Percentiles rank a stretch among this genome's conserved stretches.
Evolutionary conservation across 1,140 invertebrate genomes (phyloP).

Genomic region (Nasonia giraulti): DNA sequence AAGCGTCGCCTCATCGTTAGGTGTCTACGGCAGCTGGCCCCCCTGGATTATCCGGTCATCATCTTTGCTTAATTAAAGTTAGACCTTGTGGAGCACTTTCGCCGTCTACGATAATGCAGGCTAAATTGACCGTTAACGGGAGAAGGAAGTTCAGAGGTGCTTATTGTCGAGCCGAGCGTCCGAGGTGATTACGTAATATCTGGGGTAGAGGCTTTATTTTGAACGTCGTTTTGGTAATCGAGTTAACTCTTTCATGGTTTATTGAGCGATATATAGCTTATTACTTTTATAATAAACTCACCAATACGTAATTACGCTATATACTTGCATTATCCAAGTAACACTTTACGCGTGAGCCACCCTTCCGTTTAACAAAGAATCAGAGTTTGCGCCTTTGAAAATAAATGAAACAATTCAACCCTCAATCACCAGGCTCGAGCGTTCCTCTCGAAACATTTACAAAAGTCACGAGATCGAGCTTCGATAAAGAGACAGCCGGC

Average conservation of each 20-base stretch:
- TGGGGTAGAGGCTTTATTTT: not conserved
- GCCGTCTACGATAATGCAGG: not conserved
- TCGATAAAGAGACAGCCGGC: not conserved
- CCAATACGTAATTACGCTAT: too few relatives aligned
- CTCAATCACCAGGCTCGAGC: not conserved
- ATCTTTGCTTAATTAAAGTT: conserved; percentile 20
- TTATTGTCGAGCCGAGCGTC: not conserved
- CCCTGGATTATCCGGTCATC: conserved; percentile 10
- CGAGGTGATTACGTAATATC: not conserved
- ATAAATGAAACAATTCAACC: not conserved
- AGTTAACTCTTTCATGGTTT: not conserved
- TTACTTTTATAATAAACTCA: too few relatives aligned
- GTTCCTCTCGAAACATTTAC: not conserved
- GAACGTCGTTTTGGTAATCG: not conserved
- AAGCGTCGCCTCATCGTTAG: not conserved
- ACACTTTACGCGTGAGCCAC: too few relatives aligned
- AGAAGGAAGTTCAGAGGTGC: not conserved
- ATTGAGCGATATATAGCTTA: too few relatives aligned
- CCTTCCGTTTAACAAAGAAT: not conserved
- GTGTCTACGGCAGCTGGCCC: not conserved
- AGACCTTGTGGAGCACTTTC: not conserved
- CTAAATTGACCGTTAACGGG: conserved; percentile 2
- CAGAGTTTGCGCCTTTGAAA: not conserved
- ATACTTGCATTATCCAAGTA: too few relatives aligned
- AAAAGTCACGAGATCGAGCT: not conserved